phyloP scores from a whole-genome alignment of 1,140 invertebrate genomes.

The Argopecten irradians region DNA sequence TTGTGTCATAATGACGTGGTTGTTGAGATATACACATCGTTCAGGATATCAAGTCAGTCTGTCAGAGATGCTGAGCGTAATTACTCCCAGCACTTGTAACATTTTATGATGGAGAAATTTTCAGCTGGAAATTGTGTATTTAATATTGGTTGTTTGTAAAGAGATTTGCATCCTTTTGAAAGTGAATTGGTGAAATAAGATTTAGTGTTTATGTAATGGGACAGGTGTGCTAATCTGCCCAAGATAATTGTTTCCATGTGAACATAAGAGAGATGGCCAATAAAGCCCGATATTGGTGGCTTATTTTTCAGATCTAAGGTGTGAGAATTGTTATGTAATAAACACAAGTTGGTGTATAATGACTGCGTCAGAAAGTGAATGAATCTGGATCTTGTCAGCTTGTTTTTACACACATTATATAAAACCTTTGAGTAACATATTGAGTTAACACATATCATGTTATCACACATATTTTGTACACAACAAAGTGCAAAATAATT shows the following conservation, averaged over 20 bases:
- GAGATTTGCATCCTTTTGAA: background rate
- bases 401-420: background rate
- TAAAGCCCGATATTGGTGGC: background rate
- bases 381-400: background rate
- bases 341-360: background rate
- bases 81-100: background rate
- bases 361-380: background rate
- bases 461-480: no score
- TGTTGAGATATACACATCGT: background rate
- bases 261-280: background rate
- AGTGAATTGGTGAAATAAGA: background rate
- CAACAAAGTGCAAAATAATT: no score
- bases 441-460: background rate
- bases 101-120: slow-evolving; percentile 19
- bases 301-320: background rate
- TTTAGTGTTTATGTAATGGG: background rate
- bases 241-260: background rate
- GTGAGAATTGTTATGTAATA: background rate
- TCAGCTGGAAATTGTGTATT: background rate
- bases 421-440: background rate
- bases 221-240: background rate
- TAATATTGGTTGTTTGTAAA: background rate
- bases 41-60: background rate
- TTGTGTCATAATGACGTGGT: background rate
- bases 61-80: background rate